Conservation (phyloP, 2,113 vertebrate species). For the Potamarius usumacintae region DNA sequence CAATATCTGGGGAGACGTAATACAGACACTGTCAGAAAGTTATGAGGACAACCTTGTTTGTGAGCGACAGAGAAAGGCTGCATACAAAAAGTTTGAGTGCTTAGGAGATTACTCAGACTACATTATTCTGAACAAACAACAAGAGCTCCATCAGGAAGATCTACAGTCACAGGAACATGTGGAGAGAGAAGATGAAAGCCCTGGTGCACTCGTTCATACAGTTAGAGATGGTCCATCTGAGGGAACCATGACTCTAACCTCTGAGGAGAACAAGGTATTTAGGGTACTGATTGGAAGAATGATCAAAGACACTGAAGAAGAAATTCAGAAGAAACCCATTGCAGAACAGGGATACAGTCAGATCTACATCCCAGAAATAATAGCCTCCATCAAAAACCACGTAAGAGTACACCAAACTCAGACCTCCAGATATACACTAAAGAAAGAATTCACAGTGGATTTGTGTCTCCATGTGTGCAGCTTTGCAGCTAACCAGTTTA, state of each 20-base stretch:
- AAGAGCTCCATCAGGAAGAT: not conserved
- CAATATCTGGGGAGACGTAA: slow-evolving; percentile 49
- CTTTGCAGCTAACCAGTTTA: not conserved
- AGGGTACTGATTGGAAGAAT: not conserved
- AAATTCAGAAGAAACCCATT: slow-evolving; percentile 9
- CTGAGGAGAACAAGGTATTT: not conserved
- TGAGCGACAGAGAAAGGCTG: not conserved
- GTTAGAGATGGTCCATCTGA: not conserved
- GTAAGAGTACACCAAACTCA: not conserved
- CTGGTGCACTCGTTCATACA: not conserved
- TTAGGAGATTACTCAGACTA: not conserved
- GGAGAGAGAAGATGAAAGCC: not conserved
- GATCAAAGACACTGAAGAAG: not conserved
- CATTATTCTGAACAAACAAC: not conserved
- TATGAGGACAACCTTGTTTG: not conserved
- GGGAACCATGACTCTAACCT: not conserved
- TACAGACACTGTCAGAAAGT: slow-evolving; percentile 50
- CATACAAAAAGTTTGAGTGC: not conserved
- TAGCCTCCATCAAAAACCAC: slow-evolving; percentile 44
- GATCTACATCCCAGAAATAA: slow-evolving; percentile 60
- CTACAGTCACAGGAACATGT: not conserved
- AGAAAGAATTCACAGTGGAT: slow-evolving; percentile 50
- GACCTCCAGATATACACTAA: slow-evolving; percentile 28
- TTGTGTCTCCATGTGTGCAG: slow-evolving; percentile 22
- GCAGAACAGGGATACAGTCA: slow-evolving; percentile 37